Percentiles rank a stretch among this genome's conserved stretches.
Conservation (phyloP, 2,113 vertebrate species). For the Sinocyclocheilus anshuiensis region DNA sequence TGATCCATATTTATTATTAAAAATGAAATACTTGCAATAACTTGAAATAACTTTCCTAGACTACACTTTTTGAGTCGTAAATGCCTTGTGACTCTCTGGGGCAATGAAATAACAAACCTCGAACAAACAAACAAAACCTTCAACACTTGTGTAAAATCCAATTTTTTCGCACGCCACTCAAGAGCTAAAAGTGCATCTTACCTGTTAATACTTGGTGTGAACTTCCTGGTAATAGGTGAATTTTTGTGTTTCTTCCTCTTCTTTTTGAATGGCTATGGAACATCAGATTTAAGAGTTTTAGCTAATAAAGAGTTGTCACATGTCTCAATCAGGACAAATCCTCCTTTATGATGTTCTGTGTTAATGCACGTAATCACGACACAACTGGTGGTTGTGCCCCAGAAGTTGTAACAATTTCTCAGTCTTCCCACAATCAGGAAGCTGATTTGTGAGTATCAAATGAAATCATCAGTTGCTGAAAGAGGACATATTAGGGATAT, state of each 20-base stretch:
- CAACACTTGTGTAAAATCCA: neutral
- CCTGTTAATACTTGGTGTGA: neutral
- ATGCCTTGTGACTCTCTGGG: neutral
- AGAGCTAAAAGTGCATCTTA: neutral
- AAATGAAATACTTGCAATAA: neutral
- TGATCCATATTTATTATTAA: neutral
- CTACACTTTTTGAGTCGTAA: neutral
- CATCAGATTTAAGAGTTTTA: neutral
- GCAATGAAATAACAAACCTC: neutral
- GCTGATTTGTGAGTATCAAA: neutral
- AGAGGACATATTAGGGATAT: neutral
- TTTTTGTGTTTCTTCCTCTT: neutral
- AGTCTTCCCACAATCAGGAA: neutral
- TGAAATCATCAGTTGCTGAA: neutral
- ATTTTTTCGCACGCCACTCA: neutral
- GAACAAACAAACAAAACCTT: neutral
- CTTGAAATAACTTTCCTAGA: neutral
- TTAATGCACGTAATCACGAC: neutral
- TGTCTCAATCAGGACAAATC: neutral
- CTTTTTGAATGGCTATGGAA: neutral
- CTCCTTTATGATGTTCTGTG: neutral
- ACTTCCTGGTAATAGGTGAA: neutral
- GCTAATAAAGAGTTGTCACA: neutral
- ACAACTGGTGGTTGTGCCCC: neutral
- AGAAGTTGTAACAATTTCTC: neutral